These are phyloP conservation scores for Psilopogon haemacephalus DNA, from an alignment of 2,113 vertebrate genomes.

Conservation along the genomic window DNA sequence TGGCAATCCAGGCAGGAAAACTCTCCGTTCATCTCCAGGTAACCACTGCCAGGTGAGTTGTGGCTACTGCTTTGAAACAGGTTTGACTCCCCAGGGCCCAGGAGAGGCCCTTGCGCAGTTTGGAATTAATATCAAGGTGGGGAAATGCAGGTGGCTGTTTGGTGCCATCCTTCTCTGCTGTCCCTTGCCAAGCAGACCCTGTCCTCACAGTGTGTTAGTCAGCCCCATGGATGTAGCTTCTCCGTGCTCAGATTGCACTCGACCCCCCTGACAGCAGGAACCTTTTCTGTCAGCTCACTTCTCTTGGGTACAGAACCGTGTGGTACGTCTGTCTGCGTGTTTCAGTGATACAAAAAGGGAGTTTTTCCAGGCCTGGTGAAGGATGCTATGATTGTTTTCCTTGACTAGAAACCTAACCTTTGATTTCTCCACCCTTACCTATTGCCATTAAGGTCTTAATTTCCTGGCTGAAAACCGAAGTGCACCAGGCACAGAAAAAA, in stretches of 20 bases:
- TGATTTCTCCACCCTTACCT: constrained; percentile 55
- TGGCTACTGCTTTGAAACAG: not conserved
- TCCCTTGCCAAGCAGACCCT: accelerated
- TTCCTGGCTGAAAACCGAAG: constrained; percentile 61
- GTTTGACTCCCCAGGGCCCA: not conserved
- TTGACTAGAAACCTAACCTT: constrained; percentile 64
- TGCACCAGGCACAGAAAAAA: constrained; percentile 54
- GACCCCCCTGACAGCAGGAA: not conserved
- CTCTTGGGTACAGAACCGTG: constrained; percentile 51
- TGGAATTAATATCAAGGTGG: accelerated
- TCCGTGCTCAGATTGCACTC: not conserved
- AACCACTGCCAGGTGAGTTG: accelerated
- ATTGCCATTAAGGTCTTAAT: constrained; percentile 79
- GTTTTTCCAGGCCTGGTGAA: constrained; percentile 19
- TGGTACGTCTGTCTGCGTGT: not conserved
- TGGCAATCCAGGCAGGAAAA: not conserved
- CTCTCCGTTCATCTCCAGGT: not conserved
- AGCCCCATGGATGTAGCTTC: not conserved
- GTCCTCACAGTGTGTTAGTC: accelerated
- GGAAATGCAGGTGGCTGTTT: not conserved
- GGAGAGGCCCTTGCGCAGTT: not conserved
- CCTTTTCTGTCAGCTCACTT: not conserved
- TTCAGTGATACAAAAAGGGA: constrained; percentile 63
- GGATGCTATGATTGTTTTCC: not conserved
- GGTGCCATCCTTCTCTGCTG: not conserved